Evolutionary conservation across 2,113 vertebrate genomes (phyloP), one percentile per base, ranked within the genome.

Genomic region (Talpa occidentalis): DNA sequence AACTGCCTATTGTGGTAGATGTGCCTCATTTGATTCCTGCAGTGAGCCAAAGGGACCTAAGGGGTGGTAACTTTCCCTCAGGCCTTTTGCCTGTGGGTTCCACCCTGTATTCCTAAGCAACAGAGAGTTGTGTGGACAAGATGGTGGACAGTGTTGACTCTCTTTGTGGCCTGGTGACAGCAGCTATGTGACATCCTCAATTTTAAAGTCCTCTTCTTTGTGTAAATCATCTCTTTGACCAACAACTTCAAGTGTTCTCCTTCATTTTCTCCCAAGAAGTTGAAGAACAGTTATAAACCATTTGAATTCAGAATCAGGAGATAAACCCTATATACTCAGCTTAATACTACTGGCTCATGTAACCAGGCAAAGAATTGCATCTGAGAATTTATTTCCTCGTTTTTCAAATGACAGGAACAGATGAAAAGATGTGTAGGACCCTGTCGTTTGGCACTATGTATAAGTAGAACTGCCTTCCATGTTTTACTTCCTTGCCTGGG

Each of bases 91-190:
- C 32, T 24, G 16, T 52, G 6, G 17, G 15, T 35, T 14, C 1
- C 6, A 8, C 3, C 0, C 19, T 16, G 40, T 8, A 64, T 59
- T 54, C 17, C 9, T 24, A 1, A 62, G 52, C 1, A 37, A 35
- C 32, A 2, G 26, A 32, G 7, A 35, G 19, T 28, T 24, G 22
- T 52, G 4, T 1, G 8, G 7, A 3, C 0, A 5, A 70, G 62
- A 54, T 4, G 28, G 6, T 7, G 22, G 28, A 9, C 26, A 28
- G 10, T 40, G 26, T 60, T 14, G 47, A 14, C 56, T 85, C 7
- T 11, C 47, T 26, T 8, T 30, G 10, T 6, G 17, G 16, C 1
- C 78, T 56, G 35, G 10, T 8, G 24, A 44, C 32, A 26, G 42
- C 35, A 77, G 28, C 10, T 22, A 19, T 19, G 0, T n/a, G 49